These are phyloP conservation scores for Neomorphus geoffroyi DNA, from an alignment of 2,797 vertebrate species.

Conservation along the genomic window DNA sequence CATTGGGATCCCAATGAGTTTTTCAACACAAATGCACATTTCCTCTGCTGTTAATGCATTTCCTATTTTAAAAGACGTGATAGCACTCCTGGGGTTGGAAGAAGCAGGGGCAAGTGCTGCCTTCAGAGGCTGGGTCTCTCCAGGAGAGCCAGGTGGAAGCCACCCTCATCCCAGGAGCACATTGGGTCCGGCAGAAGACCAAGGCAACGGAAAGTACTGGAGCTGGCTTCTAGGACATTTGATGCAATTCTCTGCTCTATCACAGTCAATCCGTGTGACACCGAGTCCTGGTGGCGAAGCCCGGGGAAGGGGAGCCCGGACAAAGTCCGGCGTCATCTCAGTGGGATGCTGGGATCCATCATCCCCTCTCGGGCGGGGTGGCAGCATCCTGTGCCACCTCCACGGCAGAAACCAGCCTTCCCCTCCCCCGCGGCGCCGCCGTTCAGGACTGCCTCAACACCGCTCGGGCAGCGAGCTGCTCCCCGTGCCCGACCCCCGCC, in stretches of 20 bases:
- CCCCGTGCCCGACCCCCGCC: too few relatives aligned
- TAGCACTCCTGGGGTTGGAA: not conserved
- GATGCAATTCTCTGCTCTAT: not conserved
- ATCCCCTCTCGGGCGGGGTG: not conserved
- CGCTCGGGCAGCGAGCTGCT: too few relatives aligned
- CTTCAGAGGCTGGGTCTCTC: too few relatives aligned
- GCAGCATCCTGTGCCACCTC: not conserved
- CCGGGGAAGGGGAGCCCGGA: not conserved
- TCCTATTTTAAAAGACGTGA: not conserved
- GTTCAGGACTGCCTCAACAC: not conserved
- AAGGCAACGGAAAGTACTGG: not conserved
- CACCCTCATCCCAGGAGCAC: not conserved
- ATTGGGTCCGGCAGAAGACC: rapidly evolving
- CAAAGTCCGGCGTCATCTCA: too few relatives aligned
- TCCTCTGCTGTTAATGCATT: not conserved
- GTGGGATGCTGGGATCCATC: not conserved
- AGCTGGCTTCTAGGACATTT: not conserved
- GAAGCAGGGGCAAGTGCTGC: not conserved
- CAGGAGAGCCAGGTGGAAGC: not conserved
- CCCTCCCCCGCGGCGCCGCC: too few relatives aligned
- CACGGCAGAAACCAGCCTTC: not conserved
- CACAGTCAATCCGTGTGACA: too few relatives aligned
- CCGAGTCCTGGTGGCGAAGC: not conserved
- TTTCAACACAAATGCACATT: not conserved
- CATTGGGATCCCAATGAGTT: not conserved